Evolutionary conservation across 2,888 invertebrate species (phyloP).

Genomic region (Tillus elongatus): DNA sequence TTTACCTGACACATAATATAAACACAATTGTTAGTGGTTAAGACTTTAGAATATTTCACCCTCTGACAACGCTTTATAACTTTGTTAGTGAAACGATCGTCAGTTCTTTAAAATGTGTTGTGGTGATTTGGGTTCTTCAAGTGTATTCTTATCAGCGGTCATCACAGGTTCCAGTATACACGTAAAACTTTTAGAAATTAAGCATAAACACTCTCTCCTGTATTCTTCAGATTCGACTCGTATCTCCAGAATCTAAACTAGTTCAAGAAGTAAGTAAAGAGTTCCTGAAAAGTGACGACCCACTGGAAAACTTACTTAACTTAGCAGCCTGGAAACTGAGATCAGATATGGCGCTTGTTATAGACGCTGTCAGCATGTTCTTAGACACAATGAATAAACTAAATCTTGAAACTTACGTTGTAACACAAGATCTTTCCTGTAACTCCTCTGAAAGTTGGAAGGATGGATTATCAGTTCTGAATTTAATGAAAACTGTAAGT

Average conservation of each 20-base stretch:
- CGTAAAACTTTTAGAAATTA: too few species aligned
- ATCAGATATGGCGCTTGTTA: not conserved
- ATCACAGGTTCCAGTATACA: too few species aligned
- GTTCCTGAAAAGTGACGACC: not conserved
- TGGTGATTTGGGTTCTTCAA: too few species aligned
- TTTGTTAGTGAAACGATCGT: too few species aligned
- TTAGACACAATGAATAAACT: not conserved
- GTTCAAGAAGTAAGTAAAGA: not conserved
- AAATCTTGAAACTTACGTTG: not conserved
- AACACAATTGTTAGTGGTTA: too few species aligned
- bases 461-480: conserved; percentile 73
- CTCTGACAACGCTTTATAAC: too few species aligned
- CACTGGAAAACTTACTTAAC: not conserved
- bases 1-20: too few species aligned
- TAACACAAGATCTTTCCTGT: conserved; percentile 47
- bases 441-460: conserved; percentile 60
- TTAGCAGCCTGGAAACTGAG: not conserved
- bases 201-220: too few species aligned
- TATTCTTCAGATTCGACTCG: not conserved
- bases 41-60: too few species aligned
- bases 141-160: too few species aligned
- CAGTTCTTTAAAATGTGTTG: too few species aligned
- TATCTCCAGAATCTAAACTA: not conserved
- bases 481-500: conserved; percentile 71
- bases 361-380: not conserved